phyloP scores from a whole-genome alignment of 2,797 vertebrate genomes.

The Podarcis siculus region DNA sequence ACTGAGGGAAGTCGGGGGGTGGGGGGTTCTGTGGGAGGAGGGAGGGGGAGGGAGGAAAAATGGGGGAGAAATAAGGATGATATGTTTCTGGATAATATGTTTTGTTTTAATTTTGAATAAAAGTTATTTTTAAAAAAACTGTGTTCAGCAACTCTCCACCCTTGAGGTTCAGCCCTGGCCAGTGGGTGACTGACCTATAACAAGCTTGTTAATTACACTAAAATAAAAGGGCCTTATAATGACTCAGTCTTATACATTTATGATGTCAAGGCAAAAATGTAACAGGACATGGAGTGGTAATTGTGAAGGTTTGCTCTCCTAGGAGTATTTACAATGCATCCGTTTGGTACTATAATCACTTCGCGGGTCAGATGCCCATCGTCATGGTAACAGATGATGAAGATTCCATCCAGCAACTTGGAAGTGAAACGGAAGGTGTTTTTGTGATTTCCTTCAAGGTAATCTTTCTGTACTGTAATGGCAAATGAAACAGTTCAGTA shows the following conservation, averaged over 20 bases:
- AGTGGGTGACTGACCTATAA: not conserved
- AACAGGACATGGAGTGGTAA: slow-evolving; percentile 33
- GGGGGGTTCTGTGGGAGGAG: too few relatives aligned
- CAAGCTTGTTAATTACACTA: not conserved
- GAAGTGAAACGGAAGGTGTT: slow-evolving; percentile 88
- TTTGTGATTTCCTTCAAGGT: slow-evolving; percentile 95
- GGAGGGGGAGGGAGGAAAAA: too few relatives aligned
- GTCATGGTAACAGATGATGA: slow-evolving; percentile 94
- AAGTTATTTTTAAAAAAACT: too few relatives aligned
- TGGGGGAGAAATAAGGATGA: too few relatives aligned
- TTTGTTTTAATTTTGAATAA: too few relatives aligned
- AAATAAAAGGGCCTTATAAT: not conserved
- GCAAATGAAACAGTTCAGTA: slow-evolving; percentile 27
- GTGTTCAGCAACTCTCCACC: not conserved
- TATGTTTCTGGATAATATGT: too few relatives aligned
- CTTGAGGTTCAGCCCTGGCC: not conserved
- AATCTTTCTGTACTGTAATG: slow-evolving; percentile 49
- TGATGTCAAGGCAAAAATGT: not conserved
- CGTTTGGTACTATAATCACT: slow-evolving; percentile 94
- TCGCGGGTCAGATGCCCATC: slow-evolving; percentile 85
- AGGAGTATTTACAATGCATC: slow-evolving; percentile 94
- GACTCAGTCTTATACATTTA: not conserved
- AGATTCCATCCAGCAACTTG: slow-evolving; percentile 81
- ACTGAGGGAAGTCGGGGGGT: too few relatives aligned
- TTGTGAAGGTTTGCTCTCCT: slow-evolving; percentile 48